Base-by-base conservation (phyloP, 2,113 vertebrate genomes). In the Cottus gobio region DNA sequence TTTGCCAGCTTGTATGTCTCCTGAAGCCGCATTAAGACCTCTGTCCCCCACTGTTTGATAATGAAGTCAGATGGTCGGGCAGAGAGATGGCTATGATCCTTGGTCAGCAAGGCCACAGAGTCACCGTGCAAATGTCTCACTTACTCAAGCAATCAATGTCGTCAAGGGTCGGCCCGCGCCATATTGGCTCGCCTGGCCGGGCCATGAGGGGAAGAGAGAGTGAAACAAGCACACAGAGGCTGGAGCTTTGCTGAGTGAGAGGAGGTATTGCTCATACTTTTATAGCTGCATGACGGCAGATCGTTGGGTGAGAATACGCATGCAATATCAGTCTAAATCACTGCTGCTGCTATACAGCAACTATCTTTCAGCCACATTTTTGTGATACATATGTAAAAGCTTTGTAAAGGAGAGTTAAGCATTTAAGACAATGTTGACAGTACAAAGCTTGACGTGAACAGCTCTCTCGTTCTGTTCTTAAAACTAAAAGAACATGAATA, bases 41-140 rank as follows among this genome's bases (percentile, higher is more conserved):
- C 8, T 48, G 57, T 52, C 56, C 26, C 34, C 64, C 11, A 54
- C 79, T 68, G 71, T 80, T 69, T 48, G 81, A 81, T 87, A 88
- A 88, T 87, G 72, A 90, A 71, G 77, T 83, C 20, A 3, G 74
- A 69, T 58, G 73, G 74, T 74, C 77, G 62, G 57, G 71, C 24
- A 71, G 37, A 54, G 65, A 77, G 36, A 80, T 39, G 37, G 24
- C 61, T 60, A 18, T 83, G 87, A 87, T 81, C 84, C 72, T 20
- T 65, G 86, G 78, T 89, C 80, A 84, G 83, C 4, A 31, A 64
- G 82, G 52, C 72, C 61, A 39, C 72, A 56, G 72, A 76, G 42
- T 60, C 75, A 64, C 75, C 58, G 31, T 62, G 57, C 68, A 78
- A 72, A 89, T 10, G 48, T 79, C 76, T 91, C 71, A 85, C 79